Conservation (phyloP, 64 coral and sea anemone species). For the Actinia equina region DNA sequence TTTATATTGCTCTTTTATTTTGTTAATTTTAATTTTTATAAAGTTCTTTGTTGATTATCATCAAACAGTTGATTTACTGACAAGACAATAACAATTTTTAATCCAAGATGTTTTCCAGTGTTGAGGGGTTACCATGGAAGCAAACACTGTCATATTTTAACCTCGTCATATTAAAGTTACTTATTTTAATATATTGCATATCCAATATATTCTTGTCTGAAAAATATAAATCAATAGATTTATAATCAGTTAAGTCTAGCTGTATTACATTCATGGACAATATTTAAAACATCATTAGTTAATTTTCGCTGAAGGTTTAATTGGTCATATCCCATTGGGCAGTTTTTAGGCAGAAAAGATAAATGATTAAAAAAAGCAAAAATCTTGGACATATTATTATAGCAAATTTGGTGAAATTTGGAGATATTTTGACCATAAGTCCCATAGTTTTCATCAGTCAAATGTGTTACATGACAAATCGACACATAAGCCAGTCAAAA, state of each 20-base stretch:
- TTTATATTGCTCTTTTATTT: slow-evolving; percentile 1
- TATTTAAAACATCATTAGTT: not conserved
- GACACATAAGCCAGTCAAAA: too few relatives aligned
- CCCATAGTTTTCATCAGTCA: too few relatives aligned
- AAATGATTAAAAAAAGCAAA: too few relatives aligned
- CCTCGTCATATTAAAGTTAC: not conserved
- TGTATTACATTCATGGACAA: not conserved
- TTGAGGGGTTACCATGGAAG: not conserved
- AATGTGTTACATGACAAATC: too few relatives aligned
- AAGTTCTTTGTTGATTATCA: not conserved
- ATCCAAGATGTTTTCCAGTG: not conserved
- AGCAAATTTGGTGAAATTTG: too few relatives aligned
- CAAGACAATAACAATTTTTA: not conserved
- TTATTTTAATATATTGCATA: not conserved
- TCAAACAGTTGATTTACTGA: slow-evolving; percentile 3
- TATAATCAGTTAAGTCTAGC: not conserved
- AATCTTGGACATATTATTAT: too few relatives aligned
- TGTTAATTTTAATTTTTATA: not conserved
- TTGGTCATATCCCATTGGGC: too few relatives aligned
- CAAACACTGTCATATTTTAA: not conserved
- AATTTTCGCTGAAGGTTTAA: too few relatives aligned
- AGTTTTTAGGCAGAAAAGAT: too few relatives aligned
- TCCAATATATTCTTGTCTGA: not conserved
- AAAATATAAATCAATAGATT: not conserved
- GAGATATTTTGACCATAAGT: too few relatives aligned